Evolutionary conservation across 1,140 invertebrate genomes (phyloP).

Genomic region (Adoxophyes honmai): DNA sequence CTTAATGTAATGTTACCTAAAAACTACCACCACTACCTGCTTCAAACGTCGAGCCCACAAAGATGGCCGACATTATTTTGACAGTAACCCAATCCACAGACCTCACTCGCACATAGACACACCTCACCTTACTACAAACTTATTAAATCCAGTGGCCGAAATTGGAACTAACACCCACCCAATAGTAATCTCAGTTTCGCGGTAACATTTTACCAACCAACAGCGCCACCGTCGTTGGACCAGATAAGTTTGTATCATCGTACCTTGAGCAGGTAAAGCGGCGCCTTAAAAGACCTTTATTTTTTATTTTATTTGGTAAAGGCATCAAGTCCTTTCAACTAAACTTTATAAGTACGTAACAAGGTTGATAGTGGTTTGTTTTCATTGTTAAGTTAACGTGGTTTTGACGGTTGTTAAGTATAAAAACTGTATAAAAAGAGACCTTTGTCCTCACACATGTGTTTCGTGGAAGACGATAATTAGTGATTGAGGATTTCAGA

Average conservation of each 20-base stretch:
- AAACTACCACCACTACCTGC: neutral
- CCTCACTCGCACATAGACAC: constrained; percentile 19
- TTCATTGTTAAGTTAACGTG: neutral
- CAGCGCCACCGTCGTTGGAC: no score
- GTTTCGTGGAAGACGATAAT: constrained; percentile 32
- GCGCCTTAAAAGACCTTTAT: constrained; percentile 15
- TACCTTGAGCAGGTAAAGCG: constrained; percentile 29
- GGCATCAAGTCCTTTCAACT: neutral
- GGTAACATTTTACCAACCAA: no score
- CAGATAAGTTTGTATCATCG: no score
- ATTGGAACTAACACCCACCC: no score
- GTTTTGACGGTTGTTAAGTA: neutral
- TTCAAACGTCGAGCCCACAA: neutral
- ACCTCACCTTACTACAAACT: no score
- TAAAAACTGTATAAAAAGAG: constrained; percentile 32
- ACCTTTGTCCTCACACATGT: constrained; percentile 34
- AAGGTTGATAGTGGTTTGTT: neutral
- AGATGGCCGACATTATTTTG: constrained; percentile 17
- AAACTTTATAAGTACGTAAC: neutral
- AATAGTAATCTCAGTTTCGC: no score
- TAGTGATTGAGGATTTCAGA: constrained; percentile 23
- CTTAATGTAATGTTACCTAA: no score
- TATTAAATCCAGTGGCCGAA: no score
- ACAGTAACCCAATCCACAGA: constrained; percentile 19
- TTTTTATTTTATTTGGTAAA: constrained; percentile 7